A percentile compares a stretch with the other conserved stretches of the same genome.
These are phyloP conservation scores for Allacma fusca DNA, from an alignment of 2,888 invertebrate genomes.

Conservation along the genomic window DNA sequence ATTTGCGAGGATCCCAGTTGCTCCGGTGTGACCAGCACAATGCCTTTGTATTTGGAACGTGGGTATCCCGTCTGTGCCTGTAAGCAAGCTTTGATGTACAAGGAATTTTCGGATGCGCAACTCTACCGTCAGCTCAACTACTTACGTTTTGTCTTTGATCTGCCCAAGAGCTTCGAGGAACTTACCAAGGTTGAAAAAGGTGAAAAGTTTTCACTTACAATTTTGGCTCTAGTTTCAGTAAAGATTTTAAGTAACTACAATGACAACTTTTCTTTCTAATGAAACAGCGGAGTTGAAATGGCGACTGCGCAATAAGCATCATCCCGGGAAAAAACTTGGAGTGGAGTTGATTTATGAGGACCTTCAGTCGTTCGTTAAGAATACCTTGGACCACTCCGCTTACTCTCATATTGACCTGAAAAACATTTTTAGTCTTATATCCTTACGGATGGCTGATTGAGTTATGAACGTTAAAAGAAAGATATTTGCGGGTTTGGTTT, in stretches of 20 bases:
- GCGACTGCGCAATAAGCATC: too few species aligned
- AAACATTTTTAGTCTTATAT: background rate
- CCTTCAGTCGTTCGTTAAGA: conserved; percentile 10
- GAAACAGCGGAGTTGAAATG: too few species aligned
- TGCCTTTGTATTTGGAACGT: conserved; percentile 70
- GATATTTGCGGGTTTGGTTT: too few species aligned
- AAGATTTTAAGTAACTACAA: too few species aligned
- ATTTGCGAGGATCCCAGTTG: conserved; percentile 92
- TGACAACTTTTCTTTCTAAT: too few species aligned
- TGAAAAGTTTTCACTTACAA: too few species aligned
- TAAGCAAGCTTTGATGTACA: conserved; percentile 68
- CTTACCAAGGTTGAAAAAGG: conserved; percentile 64
- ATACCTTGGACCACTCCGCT: background rate
- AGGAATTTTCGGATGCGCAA: conserved; percentile 80
- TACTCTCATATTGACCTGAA: conserved; percentile 19
- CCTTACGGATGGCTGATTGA: too few species aligned
- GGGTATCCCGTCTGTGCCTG: conserved; percentile 81
- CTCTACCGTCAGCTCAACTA: conserved; percentile 85
- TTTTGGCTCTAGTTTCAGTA: too few species aligned
- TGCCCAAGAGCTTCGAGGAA: conserved; percentile 67
- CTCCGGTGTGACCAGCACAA: conserved; percentile 72
- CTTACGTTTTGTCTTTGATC: conserved; percentile 80
- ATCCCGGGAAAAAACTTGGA: too few species aligned
- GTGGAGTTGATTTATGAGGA: background rate
- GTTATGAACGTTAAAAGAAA: too few species aligned